Evolutionary conservation across 1,140 invertebrate genomes (phyloP).

Genomic region (Drosophila bocki): DNA sequence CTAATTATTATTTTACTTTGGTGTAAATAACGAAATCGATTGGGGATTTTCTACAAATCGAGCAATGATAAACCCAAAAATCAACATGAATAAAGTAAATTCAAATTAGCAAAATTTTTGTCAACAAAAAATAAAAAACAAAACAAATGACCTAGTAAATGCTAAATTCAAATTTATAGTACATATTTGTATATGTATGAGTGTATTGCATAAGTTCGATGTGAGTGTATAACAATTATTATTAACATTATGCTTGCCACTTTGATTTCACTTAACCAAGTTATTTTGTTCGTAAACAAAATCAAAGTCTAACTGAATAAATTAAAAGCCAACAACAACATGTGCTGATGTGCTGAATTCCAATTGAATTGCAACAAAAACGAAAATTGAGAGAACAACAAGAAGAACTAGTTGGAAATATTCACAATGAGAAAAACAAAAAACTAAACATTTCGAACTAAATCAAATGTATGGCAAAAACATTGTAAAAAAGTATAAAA

Average conservation of each 20-base stretch:
- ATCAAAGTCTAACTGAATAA: conserved; percentile 18
- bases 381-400: conserved; percentile 3
- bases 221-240: conserved; percentile 56
- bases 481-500: conserved; percentile 75
- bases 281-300: conserved; percentile 63
- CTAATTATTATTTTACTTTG: conserved; percentile 64
- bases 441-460: conserved; percentile 43
- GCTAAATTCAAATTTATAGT: conserved; percentile 81
- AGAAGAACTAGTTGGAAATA: conserved; percentile 19
- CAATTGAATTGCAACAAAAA: conserved; percentile 56
- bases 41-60: conserved; percentile 57
- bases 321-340: conserved; percentile 62
- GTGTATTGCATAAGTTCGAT: conserved; percentile 69
- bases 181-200: conserved; percentile 72
- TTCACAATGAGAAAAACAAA: conserved; percentile 12
- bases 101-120: conserved; percentile 81
- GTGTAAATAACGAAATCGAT: conserved; percentile 65
- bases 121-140: conserved; percentile 46
- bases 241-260: conserved; percentile 62
- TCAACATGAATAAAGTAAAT: conserved; percentile 54
- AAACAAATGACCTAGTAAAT: conserved; percentile 69
- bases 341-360: conserved; percentile 50
- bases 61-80: conserved; percentile 26
- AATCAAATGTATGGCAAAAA: conserved; percentile 48
- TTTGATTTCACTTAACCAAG: conserved; percentile 47